A percentile compares a stretch with the other conserved stretches of the same genome.
These are phyloP conservation scores for Bagarius yarrelli DNA, from an alignment of 2,113 vertebrate genomes.

Conservation along the genomic window DNA sequence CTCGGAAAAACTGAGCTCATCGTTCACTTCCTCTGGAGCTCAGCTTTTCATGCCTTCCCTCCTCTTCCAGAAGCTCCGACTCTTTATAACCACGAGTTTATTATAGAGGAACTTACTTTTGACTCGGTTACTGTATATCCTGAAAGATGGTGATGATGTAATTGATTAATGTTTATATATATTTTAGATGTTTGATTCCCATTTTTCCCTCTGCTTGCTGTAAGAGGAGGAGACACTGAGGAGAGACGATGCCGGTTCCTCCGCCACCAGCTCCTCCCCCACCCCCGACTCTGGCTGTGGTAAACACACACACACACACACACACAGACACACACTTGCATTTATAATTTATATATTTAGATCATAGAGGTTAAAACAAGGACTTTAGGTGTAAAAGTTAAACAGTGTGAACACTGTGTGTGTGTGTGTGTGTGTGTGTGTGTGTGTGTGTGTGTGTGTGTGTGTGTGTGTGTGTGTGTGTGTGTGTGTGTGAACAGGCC, in stretches of 20 bases:
- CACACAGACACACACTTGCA: constrained; percentile 1
- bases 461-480: constrained; percentile 29
- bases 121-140: background rate
- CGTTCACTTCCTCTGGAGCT: background rate
- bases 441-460: constrained; percentile 10
- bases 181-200: constrained; percentile 23
- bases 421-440: constrained; percentile 26
- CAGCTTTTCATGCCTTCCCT: background rate
- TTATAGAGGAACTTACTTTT: too few relatives aligned
- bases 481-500: constrained; percentile 71
- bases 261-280: constrained; percentile 80
- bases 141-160: background rate
- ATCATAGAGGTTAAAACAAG: background rate
- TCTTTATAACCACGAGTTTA: background rate
- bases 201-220: constrained; percentile 30
- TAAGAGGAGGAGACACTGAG: constrained; percentile 58
- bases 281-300: constrained; percentile 79
- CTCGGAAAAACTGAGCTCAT: background rate
- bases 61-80: background rate
- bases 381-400: background rate
- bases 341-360: background rate
- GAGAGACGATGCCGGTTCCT: constrained; percentile 85
- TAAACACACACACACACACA: constrained; percentile 55
- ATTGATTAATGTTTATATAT: background rate
- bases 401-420: background rate